A percentile compares a stretch with the other conserved stretches of the same genome.
phyloP scores from a whole-genome alignment of 2,113 vertebrate genomes.

The Polypterus senegalus region DNA sequence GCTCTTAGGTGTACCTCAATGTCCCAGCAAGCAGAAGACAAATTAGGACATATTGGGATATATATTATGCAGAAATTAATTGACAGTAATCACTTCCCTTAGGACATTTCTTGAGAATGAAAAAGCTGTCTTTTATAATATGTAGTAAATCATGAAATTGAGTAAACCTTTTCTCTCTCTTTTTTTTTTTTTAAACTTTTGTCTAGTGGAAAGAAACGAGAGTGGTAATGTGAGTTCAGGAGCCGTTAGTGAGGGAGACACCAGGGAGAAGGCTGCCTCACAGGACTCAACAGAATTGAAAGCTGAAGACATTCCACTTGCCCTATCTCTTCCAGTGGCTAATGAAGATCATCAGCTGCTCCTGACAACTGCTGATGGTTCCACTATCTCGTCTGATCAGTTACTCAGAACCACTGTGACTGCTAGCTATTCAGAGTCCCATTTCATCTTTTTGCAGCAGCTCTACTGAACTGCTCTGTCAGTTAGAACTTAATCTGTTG shows the following conservation, averaged over 20 bases:
- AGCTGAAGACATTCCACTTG: slow-evolving; percentile 51
- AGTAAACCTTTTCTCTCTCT: neutral
- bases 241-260: slow-evolving; percentile 45
- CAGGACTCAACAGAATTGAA: slow-evolving; percentile 54
- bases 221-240: slow-evolving; percentile 37
- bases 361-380: slow-evolving; percentile 45
- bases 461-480: slow-evolving; percentile 42
- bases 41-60: too few relatives aligned
- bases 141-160: too few relatives aligned
- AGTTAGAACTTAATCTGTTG: too few relatives aligned
- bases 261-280: slow-evolving; percentile 46
- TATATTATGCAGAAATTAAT: too few relatives aligned
- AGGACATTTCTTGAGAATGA: too few relatives aligned
- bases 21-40: too few relatives aligned
- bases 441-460: slow-evolving; percentile 66
- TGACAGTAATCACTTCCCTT: too few relatives aligned
- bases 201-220: slow-evolving; percentile 32
- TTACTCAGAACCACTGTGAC: slow-evolving; percentile 47
- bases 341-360: slow-evolving; percentile 60
- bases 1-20: too few relatives aligned
- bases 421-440: slow-evolving; percentile 55
- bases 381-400: slow-evolving; percentile 49
- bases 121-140: neutral
- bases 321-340: slow-evolving; percentile 52
- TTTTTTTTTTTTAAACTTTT: neutral